phyloP scores from a whole-genome alignment of 2,888 invertebrate genomes.

The Zhuqinia jingwanae region DNA sequence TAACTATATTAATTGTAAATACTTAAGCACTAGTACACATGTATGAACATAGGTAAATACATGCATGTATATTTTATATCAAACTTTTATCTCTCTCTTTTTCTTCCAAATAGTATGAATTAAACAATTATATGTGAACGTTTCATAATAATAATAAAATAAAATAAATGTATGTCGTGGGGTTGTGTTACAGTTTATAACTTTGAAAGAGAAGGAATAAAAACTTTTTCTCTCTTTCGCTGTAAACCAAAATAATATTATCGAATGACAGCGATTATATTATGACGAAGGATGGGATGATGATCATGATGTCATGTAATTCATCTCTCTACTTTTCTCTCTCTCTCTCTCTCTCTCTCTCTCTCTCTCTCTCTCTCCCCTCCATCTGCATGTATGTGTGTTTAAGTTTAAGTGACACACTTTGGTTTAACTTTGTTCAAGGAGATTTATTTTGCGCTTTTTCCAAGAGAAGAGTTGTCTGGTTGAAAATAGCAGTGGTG shows the following conservation, averaged over 20 bases:
- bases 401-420: slow-evolving; percentile 38
- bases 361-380: slow-evolving; percentile 21
- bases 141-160: too few species aligned
- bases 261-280: slow-evolving; percentile 38
- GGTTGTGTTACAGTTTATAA: slow-evolving; percentile 30
- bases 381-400: too few species aligned
- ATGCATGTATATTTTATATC: neutral
- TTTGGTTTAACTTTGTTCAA: slow-evolving; percentile 44
- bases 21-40: neutral
- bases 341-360: neutral
- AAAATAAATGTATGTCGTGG: too few species aligned
- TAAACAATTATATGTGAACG: too few species aligned
- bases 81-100: neutral
- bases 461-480: neutral
- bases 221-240: slow-evolving; percentile 24
- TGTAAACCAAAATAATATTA: slow-evolving; percentile 37
- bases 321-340: slow-evolving; percentile 8
- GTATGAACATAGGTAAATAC: neutral
- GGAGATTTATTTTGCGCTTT: slow-evolving; percentile 12
- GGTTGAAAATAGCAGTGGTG: neutral
- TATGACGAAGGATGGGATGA: neutral
- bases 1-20: too few species aligned
- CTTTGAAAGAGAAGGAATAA: neutral
- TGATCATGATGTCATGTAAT: slow-evolving; percentile 33
- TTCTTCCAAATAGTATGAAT: too few species aligned